Conservation (phyloP, 2,113 vertebrate species). For the Pituophis catenifer region DNA sequence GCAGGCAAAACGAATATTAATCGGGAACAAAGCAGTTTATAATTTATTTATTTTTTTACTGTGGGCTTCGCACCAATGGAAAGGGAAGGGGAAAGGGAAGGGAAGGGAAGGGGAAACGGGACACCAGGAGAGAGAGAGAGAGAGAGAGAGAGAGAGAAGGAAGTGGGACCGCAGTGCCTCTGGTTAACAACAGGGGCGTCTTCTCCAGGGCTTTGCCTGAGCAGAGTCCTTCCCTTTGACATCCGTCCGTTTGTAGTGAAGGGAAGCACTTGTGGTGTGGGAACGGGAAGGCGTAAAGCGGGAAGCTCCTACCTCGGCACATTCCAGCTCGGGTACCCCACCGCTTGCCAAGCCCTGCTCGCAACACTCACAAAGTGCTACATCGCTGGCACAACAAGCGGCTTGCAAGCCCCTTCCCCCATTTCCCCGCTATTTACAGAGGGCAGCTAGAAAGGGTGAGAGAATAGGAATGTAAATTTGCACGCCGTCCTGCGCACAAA, state of each 20-base stretch:
- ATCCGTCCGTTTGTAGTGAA: not conserved
- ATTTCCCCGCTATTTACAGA: not conserved
- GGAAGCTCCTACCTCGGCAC: not conserved
- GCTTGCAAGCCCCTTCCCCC: not conserved
- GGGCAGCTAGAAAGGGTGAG: not conserved
- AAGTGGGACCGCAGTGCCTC: conserved; percentile 1
- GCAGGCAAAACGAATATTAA: conserved; percentile 22
- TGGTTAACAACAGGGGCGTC: conserved; percentile 18
- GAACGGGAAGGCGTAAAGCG: not conserved
- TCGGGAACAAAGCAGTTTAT: conserved; percentile 34
- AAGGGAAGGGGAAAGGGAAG: too few species aligned
- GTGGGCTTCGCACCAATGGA: conserved; percentile 6
- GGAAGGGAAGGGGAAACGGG: not conserved
- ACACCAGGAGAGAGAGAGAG: not conserved
- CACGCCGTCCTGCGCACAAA: not conserved
- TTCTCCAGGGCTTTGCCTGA: not conserved
- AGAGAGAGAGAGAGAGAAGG: not conserved
- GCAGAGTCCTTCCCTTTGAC: not conserved
- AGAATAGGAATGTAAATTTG: not conserved
- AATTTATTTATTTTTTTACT: not conserved
- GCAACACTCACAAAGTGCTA: not conserved
- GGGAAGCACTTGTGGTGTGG: not conserved
- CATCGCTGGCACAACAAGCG: not conserved
- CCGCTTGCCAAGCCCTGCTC: not conserved
- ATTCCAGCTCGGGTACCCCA: not conserved